Percentiles rank a stretch among this genome's conserved stretches.
These are phyloP conservation scores for Caenorhabditis sp. DNA, from an alignment of 2,888 invertebrate species.

Conservation along the genomic window DNA sequence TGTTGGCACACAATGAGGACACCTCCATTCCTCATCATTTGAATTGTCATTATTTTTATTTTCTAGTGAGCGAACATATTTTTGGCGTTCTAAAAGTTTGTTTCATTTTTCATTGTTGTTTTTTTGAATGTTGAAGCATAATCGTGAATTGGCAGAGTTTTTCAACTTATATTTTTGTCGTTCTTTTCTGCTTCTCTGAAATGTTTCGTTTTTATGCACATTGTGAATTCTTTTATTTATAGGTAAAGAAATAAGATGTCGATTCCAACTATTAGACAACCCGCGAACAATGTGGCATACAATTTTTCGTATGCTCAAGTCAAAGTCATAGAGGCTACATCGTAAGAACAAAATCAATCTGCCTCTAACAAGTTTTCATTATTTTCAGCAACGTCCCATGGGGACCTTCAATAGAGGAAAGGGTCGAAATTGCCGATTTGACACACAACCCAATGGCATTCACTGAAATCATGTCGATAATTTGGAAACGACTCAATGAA, in stretches of 20 bases:
- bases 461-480: slow-evolving; percentile 99
- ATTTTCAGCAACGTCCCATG: slow-evolving; percentile 99
- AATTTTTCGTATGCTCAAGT: slow-evolving; percentile 99
- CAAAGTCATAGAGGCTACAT: slow-evolving; percentile 92
- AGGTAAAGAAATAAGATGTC: slow-evolving; percentile 53
- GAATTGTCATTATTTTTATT: no score
- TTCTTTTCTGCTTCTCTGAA: no score
- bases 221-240: background rate
- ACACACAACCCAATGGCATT: slow-evolving; percentile 99
- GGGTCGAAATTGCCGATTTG: slow-evolving; percentile 98
- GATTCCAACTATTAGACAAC: slow-evolving; percentile 81
- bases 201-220: background rate
- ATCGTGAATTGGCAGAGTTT: no score
- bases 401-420: slow-evolving; percentile 91
- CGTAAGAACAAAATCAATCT: no score
- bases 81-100: no score
- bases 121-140: no score
- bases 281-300: slow-evolving; percentile 98
- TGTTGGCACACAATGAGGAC: no score
- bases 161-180: no score
- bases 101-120: no score
- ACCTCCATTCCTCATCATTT: no score
- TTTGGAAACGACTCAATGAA: slow-evolving; percentile 98
- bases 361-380: no score
- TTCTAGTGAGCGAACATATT: no score